Conservation (phyloP, 2,888 invertebrate genomes). For the Mimas tiliae region DNA sequence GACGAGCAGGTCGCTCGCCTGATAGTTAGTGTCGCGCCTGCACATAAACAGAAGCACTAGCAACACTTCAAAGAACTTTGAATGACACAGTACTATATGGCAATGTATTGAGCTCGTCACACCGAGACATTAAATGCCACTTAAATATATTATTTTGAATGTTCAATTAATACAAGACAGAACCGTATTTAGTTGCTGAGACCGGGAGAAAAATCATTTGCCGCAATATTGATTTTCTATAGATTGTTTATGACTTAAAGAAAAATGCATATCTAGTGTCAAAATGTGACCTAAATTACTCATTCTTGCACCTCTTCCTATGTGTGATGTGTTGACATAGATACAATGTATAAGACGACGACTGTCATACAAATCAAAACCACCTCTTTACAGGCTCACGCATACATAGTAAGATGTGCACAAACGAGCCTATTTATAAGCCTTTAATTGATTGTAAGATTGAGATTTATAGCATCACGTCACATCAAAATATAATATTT, state of each 20-base stretch:
- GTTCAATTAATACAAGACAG: not conserved
- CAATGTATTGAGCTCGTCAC: no score
- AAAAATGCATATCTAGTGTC: not conserved
- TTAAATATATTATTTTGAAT: not conserved
- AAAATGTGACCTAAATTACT: not conserved
- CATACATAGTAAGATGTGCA: no score
- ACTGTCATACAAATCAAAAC: no score
- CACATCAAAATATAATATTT: constrained; percentile 8
- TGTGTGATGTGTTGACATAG: no score
- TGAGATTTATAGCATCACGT: not conserved
- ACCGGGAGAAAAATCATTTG: not conserved
- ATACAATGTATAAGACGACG: no score
- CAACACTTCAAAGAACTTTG: no score
- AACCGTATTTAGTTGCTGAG: not conserved
- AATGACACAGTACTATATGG: no score
- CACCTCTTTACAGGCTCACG: no score
- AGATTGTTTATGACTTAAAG: not conserved
- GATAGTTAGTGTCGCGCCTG: no score
- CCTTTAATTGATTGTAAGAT: not conserved
- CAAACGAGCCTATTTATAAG: not conserved
- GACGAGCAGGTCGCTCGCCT: no score
- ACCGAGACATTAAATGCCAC: not conserved
- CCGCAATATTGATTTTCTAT: not conserved
- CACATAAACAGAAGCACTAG: no score
- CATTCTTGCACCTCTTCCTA: no score